These are phyloP conservation scores for Pelobates fuscus DNA, from an alignment of 2,113 vertebrate species.

Conservation along the genomic window DNA sequence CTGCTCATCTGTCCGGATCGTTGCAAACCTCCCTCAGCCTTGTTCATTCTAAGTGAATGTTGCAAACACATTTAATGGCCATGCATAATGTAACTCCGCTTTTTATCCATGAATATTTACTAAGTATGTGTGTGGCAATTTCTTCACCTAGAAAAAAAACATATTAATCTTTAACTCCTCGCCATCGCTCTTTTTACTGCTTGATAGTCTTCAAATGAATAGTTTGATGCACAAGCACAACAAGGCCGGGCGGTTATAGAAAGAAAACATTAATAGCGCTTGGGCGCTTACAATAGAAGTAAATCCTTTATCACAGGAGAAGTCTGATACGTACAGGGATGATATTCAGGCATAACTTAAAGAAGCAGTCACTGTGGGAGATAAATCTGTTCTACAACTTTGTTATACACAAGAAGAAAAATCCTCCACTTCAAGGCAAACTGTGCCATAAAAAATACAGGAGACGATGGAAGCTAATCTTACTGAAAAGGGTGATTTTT, in stretches of 20 bases:
- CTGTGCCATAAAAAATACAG: background rate
- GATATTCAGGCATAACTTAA: background rate
- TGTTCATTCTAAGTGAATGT: constrained; percentile 44
- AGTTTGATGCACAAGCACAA: constrained; percentile 10
- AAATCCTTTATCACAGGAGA: background rate
- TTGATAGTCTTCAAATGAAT: constrained; percentile 23
- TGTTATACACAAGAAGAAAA: background rate
- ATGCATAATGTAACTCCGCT: constrained; percentile 34
- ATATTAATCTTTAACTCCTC: constrained; percentile 44
- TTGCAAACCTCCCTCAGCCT: background rate
- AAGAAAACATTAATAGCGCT: background rate
- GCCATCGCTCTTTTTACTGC: constrained; percentile 7
- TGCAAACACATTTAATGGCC: constrained; percentile 43
- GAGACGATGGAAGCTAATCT: background rate
- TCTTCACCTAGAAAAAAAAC: constrained; percentile 40
- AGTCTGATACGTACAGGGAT: background rate
- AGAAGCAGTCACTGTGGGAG: background rate
- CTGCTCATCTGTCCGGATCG: constrained; percentile 5
- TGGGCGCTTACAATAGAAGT: background rate
- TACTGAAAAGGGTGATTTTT: background rate
- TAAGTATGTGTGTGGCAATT: constrained; percentile 26
- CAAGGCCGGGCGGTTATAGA: background rate
- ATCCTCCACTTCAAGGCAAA: background rate
- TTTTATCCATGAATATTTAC: constrained; percentile 45
- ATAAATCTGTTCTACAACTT: background rate